Percentiles rank a stretch among this genome's conserved stretches.
Evolutionary conservation across 2,797 vertebrate species (phyloP).

Genomic region (Coilia nasus): DNA sequence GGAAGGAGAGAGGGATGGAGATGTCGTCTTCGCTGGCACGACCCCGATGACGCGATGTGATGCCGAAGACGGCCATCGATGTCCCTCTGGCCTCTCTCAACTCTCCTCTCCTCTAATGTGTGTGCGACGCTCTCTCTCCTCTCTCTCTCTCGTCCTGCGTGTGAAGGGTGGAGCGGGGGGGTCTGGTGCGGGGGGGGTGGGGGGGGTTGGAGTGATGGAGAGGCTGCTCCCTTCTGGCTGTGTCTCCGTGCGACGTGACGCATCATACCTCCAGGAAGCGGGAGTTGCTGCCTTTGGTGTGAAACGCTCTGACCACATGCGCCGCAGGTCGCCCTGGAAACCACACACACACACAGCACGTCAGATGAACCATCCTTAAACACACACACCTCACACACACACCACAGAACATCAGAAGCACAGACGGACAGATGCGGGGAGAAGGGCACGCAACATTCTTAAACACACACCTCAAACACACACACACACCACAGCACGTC

Average conservation of each 20-base stretch:
- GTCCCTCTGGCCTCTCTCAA: constrained; percentile 50
- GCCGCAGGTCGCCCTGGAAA: constrained; percentile 91
- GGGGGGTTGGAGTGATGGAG: constrained; percentile 7
- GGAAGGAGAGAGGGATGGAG: constrained; percentile 48
- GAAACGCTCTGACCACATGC: constrained; percentile 99
- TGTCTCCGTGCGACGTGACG: constrained; percentile 55
- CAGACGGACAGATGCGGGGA: too few relatives aligned
- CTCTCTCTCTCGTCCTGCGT: constrained; percentile 38
- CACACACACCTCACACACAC: not conserved
- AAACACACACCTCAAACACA: too few relatives aligned
- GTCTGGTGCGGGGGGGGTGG: constrained; percentile 48
- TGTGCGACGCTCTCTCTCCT: constrained; percentile 57
- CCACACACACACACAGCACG: not conserved
- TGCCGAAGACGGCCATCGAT: too few relatives aligned
- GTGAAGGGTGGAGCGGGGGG: constrained; percentile 23
- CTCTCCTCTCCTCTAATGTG: constrained; percentile 60
- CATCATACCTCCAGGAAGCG: constrained; percentile 99
- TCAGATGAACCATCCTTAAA: too few relatives aligned
- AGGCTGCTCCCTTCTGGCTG: constrained; percentile 65
- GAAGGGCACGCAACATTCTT: too few relatives aligned
- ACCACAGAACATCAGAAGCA: not conserved
- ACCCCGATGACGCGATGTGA: too few relatives aligned
- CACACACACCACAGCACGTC: too few relatives aligned
- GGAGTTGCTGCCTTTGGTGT: constrained; percentile 92
- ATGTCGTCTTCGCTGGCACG: too few relatives aligned